A percentile compares a stretch with the other conserved stretches of the same genome.
These are phyloP conservation scores for Plectropomus leopardus DNA, from an alignment of 2,113 vertebrate genomes.

Conservation along the genomic window DNA sequence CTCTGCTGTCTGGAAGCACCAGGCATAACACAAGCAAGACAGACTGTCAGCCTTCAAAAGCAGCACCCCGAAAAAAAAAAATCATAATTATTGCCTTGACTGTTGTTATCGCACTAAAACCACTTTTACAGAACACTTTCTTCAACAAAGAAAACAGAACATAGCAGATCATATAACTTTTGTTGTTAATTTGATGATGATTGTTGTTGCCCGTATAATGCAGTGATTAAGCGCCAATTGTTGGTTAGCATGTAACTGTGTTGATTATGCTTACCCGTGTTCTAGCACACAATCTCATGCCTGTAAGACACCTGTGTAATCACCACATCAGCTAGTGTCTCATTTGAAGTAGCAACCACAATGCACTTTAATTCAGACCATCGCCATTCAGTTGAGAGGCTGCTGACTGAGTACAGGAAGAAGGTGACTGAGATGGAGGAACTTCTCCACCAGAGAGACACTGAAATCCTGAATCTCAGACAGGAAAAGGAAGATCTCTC, in stretches of 20 bases:
- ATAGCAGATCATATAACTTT: not conserved
- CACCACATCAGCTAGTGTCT: conserved; percentile 27
- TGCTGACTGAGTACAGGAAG: no score
- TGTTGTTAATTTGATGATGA: not conserved
- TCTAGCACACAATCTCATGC: conserved; percentile 1
- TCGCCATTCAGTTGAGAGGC: no score
- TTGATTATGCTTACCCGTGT: conserved; percentile 13
- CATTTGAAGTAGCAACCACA: conserved; percentile 32
- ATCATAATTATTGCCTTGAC: conserved; percentile 45
- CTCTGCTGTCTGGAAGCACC: conserved; percentile 51
- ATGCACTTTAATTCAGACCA: conserved; percentile 33
- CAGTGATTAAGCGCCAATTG: conserved; percentile 29
- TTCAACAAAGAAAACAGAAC: not conserved
- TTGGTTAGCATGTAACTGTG: conserved; percentile 25
- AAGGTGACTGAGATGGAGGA: no score
- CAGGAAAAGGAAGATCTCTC: no score
- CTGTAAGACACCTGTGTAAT: conserved; percentile 14
- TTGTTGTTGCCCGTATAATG: conserved; percentile 29
- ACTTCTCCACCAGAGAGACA: no score
- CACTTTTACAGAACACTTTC: not conserved
- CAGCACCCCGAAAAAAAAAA: conserved; percentile 20
- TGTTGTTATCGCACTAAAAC: conserved; percentile 28
- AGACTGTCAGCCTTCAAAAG: conserved; percentile 47
- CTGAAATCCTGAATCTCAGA: no score
- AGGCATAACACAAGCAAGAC: conserved; percentile 31